Evolutionary conservation across 64 coral and sea anemone species (phyloP).

Genomic region (Astreopora myriophthalma): DNA sequence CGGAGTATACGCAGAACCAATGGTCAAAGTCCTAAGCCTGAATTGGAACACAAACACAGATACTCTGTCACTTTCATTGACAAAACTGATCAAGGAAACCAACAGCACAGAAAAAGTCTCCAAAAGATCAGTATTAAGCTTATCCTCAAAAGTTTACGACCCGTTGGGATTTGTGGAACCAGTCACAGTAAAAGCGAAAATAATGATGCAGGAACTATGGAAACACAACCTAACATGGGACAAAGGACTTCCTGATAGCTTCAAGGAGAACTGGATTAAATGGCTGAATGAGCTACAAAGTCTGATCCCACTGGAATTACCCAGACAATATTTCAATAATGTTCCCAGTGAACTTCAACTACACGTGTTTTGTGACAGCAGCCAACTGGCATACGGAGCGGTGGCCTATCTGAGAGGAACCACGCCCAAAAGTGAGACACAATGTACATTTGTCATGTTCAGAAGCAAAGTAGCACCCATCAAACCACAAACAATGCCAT

Average conservation of each 20-base stretch:
- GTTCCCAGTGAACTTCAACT: constrained; percentile 15
- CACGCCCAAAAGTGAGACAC: constrained; percentile 16
- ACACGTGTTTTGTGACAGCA: constrained; percentile 71
- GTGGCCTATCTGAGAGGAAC: constrained; percentile 46
- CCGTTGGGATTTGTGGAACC: constrained; percentile 9
- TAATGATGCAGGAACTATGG: constrained; percentile 31
- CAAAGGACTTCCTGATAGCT: constrained; percentile 5
- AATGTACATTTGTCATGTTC: constrained; percentile 48
- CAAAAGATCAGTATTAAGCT: constrained; percentile 39
- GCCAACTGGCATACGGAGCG: constrained; percentile 17
- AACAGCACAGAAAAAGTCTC: constrained; percentile 26
- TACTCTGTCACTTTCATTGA: constrained; percentile 53
- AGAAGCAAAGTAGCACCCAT: constrained; percentile 59
- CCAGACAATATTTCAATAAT: constrained; percentile 28
- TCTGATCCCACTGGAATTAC: constrained; percentile 28
- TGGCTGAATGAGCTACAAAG: constrained; percentile 55
- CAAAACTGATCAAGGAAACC: constrained; percentile 48
- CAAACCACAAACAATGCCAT: constrained; percentile 43
- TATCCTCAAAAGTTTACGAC: too few relatives aligned
- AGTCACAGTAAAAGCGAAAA: constrained; percentile 38
- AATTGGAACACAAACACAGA: constrained; percentile 70
- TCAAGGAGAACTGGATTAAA: constrained; percentile 53
- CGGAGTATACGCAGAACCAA: constrained; percentile 24
- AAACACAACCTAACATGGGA: constrained; percentile 43
- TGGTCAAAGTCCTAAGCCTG: constrained; percentile 48